A percentile compares a stretch with the other conserved stretches of the same genome.
Evolutionary conservation across 2,888 invertebrate genomes (phyloP).

Genomic region (Listrodromus nycthemerus): DNA sequence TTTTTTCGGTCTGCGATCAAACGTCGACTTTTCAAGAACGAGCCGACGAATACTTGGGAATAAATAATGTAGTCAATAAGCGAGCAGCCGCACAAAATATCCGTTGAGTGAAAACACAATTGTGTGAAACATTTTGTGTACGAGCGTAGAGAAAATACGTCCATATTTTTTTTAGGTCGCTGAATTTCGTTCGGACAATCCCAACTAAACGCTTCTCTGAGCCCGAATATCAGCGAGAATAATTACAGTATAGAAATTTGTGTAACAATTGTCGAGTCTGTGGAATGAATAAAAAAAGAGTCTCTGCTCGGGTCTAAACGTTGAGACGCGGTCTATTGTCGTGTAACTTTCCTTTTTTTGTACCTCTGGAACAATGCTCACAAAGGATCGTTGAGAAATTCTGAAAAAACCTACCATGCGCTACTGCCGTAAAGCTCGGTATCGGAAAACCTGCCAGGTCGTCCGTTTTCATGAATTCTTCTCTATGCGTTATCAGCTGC

Average conservation of each 20-base stretch:
- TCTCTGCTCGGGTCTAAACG: background rate
- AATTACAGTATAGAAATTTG: background rate
- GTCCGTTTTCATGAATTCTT: background rate
- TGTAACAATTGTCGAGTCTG: constrained; percentile 1
- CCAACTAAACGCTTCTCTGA: background rate
- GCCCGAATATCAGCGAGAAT: background rate
- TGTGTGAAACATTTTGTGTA: too few relatives aligned
- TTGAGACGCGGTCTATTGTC: background rate
- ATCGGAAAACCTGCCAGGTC: constrained; percentile 30
- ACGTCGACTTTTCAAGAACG: too few relatives aligned
- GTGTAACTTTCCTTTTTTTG: background rate
- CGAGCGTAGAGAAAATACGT: too few relatives aligned
- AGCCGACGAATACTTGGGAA: too few relatives aligned
- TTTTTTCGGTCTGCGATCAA: too few relatives aligned
- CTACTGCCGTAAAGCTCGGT: background rate
- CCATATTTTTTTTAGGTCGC: background rate
- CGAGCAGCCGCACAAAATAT: too few relatives aligned
- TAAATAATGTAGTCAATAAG: too few relatives aligned
- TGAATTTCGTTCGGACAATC: background rate
- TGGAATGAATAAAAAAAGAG: background rate
- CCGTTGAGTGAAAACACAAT: too few relatives aligned
- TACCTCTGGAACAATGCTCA: background rate
- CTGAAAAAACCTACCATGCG: background rate
- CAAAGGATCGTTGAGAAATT: constrained; percentile 5
- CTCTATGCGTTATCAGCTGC: background rate